phyloP scores from a whole-genome alignment of 2,797 vertebrate genomes.

The Sphenopsis melanotis region DNA sequence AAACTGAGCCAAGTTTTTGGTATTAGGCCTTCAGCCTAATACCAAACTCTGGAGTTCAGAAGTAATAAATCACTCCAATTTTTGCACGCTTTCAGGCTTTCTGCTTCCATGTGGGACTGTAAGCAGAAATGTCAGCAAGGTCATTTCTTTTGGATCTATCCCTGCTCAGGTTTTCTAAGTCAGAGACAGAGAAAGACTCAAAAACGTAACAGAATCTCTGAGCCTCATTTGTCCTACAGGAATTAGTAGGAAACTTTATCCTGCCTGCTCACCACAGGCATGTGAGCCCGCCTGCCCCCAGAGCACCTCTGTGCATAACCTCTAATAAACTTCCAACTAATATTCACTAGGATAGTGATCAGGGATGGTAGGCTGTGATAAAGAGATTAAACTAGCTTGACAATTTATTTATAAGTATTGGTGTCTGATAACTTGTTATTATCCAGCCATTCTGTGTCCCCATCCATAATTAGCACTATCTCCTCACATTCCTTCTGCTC shows the following conservation, averaged over 20 bases:
- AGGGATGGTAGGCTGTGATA: not conserved
- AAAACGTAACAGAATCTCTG: slow-evolving; percentile 5
- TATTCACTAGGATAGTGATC: not conserved
- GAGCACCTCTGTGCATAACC: not conserved
- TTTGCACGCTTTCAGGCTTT: not conserved
- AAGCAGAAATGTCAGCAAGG: slow-evolving; percentile 12
- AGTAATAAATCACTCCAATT: not conserved
- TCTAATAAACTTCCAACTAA: not conserved
- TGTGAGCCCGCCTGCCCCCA: not conserved
- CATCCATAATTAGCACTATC: not conserved
- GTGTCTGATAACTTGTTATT: not conserved
- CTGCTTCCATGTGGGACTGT: not conserved
- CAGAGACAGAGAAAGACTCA: not conserved
- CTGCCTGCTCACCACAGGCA: not conserved
- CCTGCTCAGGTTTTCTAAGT: not conserved
- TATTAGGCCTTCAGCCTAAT: not conserved
- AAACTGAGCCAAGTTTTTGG: slow-evolving; percentile 3
- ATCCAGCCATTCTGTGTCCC: not conserved
- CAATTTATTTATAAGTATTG: not conserved
- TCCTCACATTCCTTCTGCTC: not conserved
- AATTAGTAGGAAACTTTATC: slow-evolving; percentile 25
- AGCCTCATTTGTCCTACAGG: not conserved
- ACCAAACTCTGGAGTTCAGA: not conserved
- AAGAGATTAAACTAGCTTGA: not conserved
- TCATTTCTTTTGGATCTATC: not conserved